Evolutionary conservation across 2,113 vertebrate species (phyloP), one percentile per base, ranked within the genome.

Genomic region (Gnathonemus longibarbis): DNA sequence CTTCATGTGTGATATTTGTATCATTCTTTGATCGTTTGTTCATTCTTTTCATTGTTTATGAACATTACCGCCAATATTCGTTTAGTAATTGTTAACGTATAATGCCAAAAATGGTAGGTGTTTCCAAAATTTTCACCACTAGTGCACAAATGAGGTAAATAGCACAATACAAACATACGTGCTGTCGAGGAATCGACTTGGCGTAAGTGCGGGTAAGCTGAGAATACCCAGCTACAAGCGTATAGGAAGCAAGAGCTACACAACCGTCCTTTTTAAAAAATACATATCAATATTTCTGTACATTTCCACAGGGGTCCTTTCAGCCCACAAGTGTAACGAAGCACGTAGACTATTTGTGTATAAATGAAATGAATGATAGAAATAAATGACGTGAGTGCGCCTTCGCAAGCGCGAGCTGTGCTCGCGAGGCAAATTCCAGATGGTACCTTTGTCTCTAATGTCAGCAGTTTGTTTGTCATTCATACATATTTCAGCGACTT

Each of bases 401-500:
- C 9, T 77, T 80, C 66, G 9, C 50, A 86, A 90, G 35, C 31
- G 27, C 9, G 17, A 13, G 84, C 21, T 24, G 13, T 48, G 35
- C 13, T 84, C 42, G 45, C 85, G 92, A 91, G 92, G 86, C 91
- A 93, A 93, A 91, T 92, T 94, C 93, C 95, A 96, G 93, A 94
- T 96, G 96, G 91, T 91, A 93, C 92, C 93, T 92, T 91, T 89
- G 90, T 91, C 94, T 94, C 92, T 94, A 89, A 90, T 95, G 94
- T 89, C 94, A 93, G 92, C 90, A 87, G 88, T 90, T 89, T 49
- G 91, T 96, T 93, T 93, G 96, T 97, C 96, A 96, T 96, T 96
- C 93, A 96, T 96, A 92, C 1, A 89, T 92, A 94, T 90, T 92
- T 92, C 93, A 95, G 90, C 90, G 89, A 1, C 93, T 93, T 94